A percentile compares a stretch with the other conserved stretches of the same genome.
These are phyloP conservation scores for Catostomus latipinnis DNA, from an alignment of 2,797 vertebrate genomes.

Conservation along the genomic window DNA sequence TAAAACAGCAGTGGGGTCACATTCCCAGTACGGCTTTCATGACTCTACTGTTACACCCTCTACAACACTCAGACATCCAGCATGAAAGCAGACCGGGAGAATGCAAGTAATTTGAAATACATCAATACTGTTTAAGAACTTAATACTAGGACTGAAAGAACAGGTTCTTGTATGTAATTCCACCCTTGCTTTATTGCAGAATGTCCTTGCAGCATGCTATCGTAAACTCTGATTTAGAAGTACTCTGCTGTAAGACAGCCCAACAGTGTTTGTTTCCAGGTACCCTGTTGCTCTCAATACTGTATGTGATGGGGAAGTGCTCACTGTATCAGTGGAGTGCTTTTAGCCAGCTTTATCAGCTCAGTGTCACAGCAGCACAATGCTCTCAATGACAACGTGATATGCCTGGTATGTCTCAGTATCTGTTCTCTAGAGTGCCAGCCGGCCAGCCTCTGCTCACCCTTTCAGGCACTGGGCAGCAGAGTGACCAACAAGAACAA, in stretches of 20 bases:
- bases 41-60: conserved; percentile 21
- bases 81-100: not conserved
- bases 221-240: not conserved
- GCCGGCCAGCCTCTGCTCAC: not conserved
- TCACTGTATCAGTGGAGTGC: not conserved
- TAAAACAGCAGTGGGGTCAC: conserved; percentile 14
- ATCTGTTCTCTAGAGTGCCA: not conserved
- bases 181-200: conserved; percentile 2
- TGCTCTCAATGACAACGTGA: conserved; percentile 31
- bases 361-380: conserved; percentile 16
- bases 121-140: conserved; percentile 30
- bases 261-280: not conserved
- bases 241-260: not conserved
- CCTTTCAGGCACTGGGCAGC: not conserved
- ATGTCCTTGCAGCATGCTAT: not conserved
- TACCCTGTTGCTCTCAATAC: not conserved
- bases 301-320: not conserved
- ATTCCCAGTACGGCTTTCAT: conserved; percentile 7
- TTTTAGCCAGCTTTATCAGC: not conserved
- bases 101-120: conserved; percentile 11
- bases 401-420: conserved; percentile 17
- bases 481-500: conserved; percentile 3
- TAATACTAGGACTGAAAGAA: not conserved
- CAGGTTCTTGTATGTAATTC: conserved; percentile 24
- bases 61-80: conserved; percentile 6